Evolutionary conservation across 2,113 vertebrate species (phyloP), one percentile per base, ranked within the genome.

Genomic region (Leucoraja erinaceus): DNA sequence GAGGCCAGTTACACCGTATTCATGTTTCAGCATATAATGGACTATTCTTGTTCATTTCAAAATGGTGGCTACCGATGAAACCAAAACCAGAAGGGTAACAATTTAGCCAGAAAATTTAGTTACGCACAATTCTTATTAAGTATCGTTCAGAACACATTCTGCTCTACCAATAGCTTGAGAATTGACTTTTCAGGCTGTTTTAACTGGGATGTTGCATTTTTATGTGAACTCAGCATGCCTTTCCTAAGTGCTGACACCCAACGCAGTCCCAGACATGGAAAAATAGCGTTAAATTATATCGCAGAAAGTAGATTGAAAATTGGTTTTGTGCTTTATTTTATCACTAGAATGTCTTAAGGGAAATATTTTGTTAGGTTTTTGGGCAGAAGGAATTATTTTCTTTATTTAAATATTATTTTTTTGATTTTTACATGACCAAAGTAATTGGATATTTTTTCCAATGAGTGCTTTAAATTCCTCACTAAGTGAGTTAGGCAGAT

Each of bases 101-200:
- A 63, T 63, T 12, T 47, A 5, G 12, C 28, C n/a, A 66, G 11
- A 2, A 10, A 5, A 20, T 14, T 88, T 86, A 63, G 10, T 63
- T 16, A 5, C 14, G 18, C 28, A 31, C 3, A 61, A 88, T 88
- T 66, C n/a, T 88, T 88, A 88, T 88, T 63, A 3, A 56, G 63
- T n/a, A 31, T 88, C 83, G 18, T 25, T 31, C n/a, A 88, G 83
- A 31, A 61, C 28, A 66, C 18, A 3, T 91, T 74, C 33, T 91
- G 1, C 6, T 31, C 63, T 70, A 38, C 31, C 90, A 91, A 74
- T 68, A 25, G 18, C 16, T 72, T 91, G 68, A 72, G 33, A 91
- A 72, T 4, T 91, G 68, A 91, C 20, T 74, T 18, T 20, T 72
- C 90, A 72, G 90, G 66, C 90, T 72, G 68, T 72, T 91, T 91